Base-by-base conservation (phyloP, 2,113 vertebrate genomes). In the Grammomys surdaster region DNA sequence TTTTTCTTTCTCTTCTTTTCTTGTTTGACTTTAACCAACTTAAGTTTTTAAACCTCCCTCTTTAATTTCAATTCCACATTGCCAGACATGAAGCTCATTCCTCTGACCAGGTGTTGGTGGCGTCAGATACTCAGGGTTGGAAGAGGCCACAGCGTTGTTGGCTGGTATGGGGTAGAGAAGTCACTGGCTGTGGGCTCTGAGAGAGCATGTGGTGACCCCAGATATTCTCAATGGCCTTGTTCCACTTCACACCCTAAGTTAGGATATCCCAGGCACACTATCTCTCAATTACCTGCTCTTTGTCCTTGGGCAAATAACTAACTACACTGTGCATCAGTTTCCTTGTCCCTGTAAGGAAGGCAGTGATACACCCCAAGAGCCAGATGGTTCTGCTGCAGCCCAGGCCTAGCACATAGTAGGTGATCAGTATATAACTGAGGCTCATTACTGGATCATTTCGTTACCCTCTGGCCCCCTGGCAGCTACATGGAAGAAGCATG, bases 61-160 rank as follows among this genome's bases (percentile, higher is more conserved):
- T 95, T 98, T 98, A 78, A 91, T 97, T 97, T 97, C 89, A 97
- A 93, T 84, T 96, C 92, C 95, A 69, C 97, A 82, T 97, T 33
- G 33, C 87, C n/a, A 56, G 91, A 98, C 96, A 95, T 97, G 96
- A 98, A 98, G 82, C 89, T 96, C 40, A 36, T 40, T 91, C 92
- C 95, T 78, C 2, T 6, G 89, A 97, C 86, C 54, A 33, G 89
- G 95, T 91, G 85, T 56, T 85, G 92, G 46, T 96, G 87, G 67
- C 54, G 43, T 73, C 80, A 33, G 78, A 90, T 75, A 65, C 69
- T 82, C 90, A 89, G 76, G 76, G 82, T 36, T 17, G 63, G 56
- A 56, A 54, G 56, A 58, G 24, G 73, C 24, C 58, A 33, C 58
- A 77, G 46, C n/a, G 46, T 36, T 94, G 10, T 40, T 36, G 36